A percentile compares a stretch with the other conserved stretches of the same genome.
phyloP scores from a whole-genome alignment of 2,888 invertebrate species.

The Dasypolia templi region DNA sequence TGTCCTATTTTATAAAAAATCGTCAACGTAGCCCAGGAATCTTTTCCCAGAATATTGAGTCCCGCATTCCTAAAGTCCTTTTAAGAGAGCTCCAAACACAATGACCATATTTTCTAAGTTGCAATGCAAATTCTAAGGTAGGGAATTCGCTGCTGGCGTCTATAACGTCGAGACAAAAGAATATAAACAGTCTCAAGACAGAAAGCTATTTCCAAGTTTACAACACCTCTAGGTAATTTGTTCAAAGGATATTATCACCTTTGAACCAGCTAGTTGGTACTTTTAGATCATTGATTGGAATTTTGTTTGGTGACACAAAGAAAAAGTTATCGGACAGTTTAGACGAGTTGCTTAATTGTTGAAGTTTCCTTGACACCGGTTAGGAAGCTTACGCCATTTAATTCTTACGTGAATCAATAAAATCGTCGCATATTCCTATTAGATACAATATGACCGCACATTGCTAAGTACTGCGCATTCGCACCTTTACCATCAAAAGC shows the following conservation, averaged over 20 bases:
- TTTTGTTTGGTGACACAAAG: background rate
- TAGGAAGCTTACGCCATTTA: conserved; percentile 3
- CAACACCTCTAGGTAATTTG: background rate
- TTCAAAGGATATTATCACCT: background rate
- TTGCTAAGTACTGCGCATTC: conserved; percentile 29
- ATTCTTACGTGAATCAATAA: conserved; percentile 42
- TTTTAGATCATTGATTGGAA: background rate
- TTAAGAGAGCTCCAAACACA: conserved; percentile 40
- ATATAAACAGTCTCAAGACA: conserved; percentile 25
- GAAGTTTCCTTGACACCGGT: background rate
- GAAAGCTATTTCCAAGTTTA: conserved; percentile 5
- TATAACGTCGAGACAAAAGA: conserved; percentile 37
- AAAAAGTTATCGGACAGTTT: background rate
- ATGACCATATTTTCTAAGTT: conserved; percentile 34
- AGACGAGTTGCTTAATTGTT: background rate
- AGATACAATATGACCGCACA: conserved; percentile 4
- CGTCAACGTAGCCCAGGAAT: conserved; percentile 9
- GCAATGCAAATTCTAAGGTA: conserved; percentile 46
- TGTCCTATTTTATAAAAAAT: conserved; percentile 19
- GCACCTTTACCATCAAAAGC: conserved; percentile 26
- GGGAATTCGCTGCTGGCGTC: conserved; percentile 45
- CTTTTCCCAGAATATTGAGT: conserved; percentile 34
- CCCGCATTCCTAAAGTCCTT: conserved; percentile 21
- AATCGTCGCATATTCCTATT: background rate
- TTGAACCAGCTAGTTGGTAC: background rate